phyloP scores from a whole-genome alignment of 2,113 vertebrate genomes.

The Elephas maximus region DNA sequence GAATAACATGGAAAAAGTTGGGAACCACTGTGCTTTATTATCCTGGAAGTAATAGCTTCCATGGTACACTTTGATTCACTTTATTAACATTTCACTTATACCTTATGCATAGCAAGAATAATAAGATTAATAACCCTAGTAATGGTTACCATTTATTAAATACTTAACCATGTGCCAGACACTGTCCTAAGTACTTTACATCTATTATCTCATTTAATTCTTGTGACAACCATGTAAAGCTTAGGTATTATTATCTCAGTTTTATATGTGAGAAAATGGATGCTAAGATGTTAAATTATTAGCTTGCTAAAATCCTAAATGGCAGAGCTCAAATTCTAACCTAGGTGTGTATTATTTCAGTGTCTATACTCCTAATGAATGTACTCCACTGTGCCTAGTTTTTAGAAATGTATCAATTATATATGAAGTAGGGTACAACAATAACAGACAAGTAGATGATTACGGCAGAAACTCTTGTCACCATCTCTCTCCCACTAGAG shows the following conservation, averaged over 20 bases:
- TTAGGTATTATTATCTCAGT: neutral
- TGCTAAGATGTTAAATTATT: neutral
- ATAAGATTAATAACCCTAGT: neutral
- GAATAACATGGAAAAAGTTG: neutral
- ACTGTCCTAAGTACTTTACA: neutral
- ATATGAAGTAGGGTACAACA: neutral
- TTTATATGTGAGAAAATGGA: constrained; percentile 10
- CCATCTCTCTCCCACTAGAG: neutral
- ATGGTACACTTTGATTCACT: neutral
- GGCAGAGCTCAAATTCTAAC: neutral
- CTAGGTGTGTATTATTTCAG: neutral
- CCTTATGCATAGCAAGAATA: neutral
- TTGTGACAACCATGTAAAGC: neutral
- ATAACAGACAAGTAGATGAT: neutral
- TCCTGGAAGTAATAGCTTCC: neutral
- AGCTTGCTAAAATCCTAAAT: neutral
- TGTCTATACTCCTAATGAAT: neutral
- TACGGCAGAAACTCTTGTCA: neutral
- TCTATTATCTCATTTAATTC: constrained; percentile 6
- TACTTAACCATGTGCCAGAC: neutral
- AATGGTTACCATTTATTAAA: neutral
- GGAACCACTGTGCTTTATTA: neutral
- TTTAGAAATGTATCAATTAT: neutral
- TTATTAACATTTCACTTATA: neutral
- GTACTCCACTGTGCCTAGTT: neutral